phyloP scores from a whole-genome alignment of 2,888 invertebrate genomes.

The Pollenia amentaria region DNA sequence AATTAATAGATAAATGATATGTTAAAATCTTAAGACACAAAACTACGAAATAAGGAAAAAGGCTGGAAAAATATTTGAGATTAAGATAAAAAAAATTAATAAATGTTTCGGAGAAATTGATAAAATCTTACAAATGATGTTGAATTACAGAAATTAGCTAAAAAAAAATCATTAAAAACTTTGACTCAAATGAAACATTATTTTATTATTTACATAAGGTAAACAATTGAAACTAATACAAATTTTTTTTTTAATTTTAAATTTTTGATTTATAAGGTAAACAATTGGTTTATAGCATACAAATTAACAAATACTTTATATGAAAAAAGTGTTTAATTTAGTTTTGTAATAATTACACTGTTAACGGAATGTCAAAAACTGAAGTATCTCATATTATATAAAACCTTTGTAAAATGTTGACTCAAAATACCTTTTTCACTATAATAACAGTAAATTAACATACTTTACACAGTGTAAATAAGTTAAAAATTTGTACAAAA shows the following conservation, averaged over 20 bases:
- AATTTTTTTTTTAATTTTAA: no score
- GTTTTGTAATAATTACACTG: no score
- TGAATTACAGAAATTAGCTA: neutral
- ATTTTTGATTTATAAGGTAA: no score
- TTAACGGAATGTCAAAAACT: no score
- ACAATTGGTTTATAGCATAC: no score
- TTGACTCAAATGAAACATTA: no score
- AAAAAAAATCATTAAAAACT: no score
- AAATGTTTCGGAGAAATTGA: neutral
- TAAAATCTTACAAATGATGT: constrained; percentile 1
- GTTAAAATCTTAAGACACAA: constrained; percentile 25
- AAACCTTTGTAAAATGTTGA: no score
- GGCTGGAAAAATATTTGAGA: neutral
- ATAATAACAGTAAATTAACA: neutral
- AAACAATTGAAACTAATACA: neutral
- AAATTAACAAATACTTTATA: no score
- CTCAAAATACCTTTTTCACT: no score
- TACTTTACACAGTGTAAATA: neutral
- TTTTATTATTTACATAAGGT: neutral
- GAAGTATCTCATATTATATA: no score
- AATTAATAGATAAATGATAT: constrained; percentile 64
- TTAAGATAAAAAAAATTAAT: constrained; percentile 12
- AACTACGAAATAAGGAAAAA: neutral
- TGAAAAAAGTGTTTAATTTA: no score
- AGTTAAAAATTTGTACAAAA: neutral